Evolutionary conservation across 2,797 vertebrate species (phyloP), one percentile per base, ranked within the genome.

Genomic region (Xenops minutus): DNA sequence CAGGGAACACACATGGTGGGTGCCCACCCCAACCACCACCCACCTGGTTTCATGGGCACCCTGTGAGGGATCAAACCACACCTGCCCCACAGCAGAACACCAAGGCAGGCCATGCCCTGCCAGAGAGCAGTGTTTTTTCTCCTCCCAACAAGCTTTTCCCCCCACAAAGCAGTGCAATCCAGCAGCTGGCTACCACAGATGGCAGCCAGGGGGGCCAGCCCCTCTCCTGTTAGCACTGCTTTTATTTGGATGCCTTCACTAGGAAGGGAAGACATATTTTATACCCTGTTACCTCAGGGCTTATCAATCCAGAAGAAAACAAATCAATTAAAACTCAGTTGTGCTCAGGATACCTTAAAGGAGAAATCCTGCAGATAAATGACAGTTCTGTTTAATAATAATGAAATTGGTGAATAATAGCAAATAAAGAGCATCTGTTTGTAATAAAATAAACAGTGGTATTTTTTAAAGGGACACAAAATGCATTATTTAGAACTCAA

Each of bases 121-220:
- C 37, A 55, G 32, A 79, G n/a, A 91, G 37, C 64, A 14, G 66
- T 0, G 3, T 1, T 85, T 67, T 76, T 69, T 48, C 83, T 56
- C 37, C 58, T n/a, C 83, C 2, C 58, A 88, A 29, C 37, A 68
- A 62, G 81, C 52, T 74, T 41, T 23, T 29, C 83, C 85, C 75
- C 30, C 80, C 64, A n/a, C 58, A 41, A 85, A 80, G 51, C 72
- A 32, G 69, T 21, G 58, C 79, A 54, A 55, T 12, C 55, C 84
- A 74, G 91, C 94, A 93, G 92, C 93, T 95, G 93, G 88, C 68
- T 64, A 23, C 3, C 92, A 71, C 92, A 94, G 94, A 93, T 82
- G 86, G 94, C 61, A 87, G 76, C 68, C 82, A 71, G 49, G 44
- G 78, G 49, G 37, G 88, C 43, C 77, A 78, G 21, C 64, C 30